A percentile compares a stretch with the other conserved stretches of the same genome.
These are phyloP conservation scores for Megalurothrips usitatus DNA, from an alignment of 2,888 invertebrate species.

Conservation along the genomic window DNA sequence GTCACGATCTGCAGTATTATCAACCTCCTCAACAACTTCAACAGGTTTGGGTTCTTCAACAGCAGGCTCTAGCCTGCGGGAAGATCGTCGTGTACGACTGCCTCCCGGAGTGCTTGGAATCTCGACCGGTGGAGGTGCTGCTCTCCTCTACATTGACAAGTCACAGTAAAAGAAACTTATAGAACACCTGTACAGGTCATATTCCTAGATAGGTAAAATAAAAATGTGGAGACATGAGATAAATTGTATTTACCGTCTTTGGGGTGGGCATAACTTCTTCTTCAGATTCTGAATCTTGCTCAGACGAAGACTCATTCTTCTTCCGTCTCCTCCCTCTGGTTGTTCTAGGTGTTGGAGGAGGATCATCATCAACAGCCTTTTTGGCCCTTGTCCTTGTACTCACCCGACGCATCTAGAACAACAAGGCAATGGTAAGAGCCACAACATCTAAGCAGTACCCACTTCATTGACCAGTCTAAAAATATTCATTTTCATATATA, in stretches of 20 bases:
- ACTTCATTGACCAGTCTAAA: neutral
- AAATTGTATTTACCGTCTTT: neutral
- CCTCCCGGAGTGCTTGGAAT: neutral
- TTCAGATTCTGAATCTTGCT: neutral
- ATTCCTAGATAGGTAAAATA: neutral
- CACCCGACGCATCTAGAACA: neutral
- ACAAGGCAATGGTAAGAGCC: neutral
- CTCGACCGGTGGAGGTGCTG: neutral
- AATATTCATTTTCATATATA: neutral
- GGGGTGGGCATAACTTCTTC: slow-evolving; percentile 12
- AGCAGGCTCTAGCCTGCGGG: neutral
- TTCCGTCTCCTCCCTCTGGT: neutral
- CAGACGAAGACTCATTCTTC: neutral
- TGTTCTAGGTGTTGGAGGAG: neutral
- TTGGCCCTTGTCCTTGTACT: neutral
- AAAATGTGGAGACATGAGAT: too few species aligned
- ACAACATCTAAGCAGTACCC: neutral
- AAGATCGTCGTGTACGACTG: neutral
- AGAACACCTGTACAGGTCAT: neutral
- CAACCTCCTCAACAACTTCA: neutral
- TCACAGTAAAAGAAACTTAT: neutral
- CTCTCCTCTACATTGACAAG: neutral
- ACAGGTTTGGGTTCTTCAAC: slow-evolving; percentile 7
- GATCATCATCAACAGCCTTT: neutral
- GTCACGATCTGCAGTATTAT: neutral